Percentiles rank a stretch among this genome's conserved stretches.
Conservation (phyloP, 2,797 vertebrate genomes). For the Melanogrammus aeglefinus region DNA sequence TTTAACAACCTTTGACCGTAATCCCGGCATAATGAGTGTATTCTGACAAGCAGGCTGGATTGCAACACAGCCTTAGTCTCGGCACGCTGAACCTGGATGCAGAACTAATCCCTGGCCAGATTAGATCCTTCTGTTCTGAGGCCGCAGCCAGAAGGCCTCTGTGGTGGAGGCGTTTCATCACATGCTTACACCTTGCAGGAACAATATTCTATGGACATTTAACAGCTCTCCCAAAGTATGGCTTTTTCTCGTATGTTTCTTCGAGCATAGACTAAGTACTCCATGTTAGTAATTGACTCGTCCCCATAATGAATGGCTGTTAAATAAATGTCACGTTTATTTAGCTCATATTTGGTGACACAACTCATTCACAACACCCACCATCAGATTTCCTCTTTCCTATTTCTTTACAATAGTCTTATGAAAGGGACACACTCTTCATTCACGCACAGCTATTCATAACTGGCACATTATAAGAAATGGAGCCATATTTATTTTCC, state of each 20-base stretch:
- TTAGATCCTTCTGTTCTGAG: slow-evolving; percentile 1
- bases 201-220: not conserved
- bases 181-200: not conserved
- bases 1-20: slow-evolving; percentile 62
- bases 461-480: slow-evolving; percentile 5
- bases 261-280: slow-evolving; percentile 1
- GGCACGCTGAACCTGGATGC: slow-evolving; percentile 35
- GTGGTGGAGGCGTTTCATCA: not conserved
- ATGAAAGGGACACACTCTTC: not conserved
- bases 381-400: not conserved
- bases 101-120: slow-evolving; percentile 15
- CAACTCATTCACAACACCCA: not conserved
- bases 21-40: slow-evolving; percentile 69
- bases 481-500: slow-evolving; percentile 5
- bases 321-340: not conserved
- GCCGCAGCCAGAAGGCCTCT: not conserved
- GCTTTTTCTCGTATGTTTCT: not conserved
- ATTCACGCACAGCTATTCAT: not conserved
- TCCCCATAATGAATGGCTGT: not conserved
- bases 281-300: not conserved
- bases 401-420: not conserved
- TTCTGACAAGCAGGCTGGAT: slow-evolving; percentile 51
- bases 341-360: not conserved
- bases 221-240: not conserved
- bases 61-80: slow-evolving; percentile 54